A percentile compares a stretch with the other conserved stretches of the same genome.
These are phyloP conservation scores for Agapetus fuscipes DNA, from an alignment of 2,888 invertebrate genomes.

Conservation along the genomic window DNA sequence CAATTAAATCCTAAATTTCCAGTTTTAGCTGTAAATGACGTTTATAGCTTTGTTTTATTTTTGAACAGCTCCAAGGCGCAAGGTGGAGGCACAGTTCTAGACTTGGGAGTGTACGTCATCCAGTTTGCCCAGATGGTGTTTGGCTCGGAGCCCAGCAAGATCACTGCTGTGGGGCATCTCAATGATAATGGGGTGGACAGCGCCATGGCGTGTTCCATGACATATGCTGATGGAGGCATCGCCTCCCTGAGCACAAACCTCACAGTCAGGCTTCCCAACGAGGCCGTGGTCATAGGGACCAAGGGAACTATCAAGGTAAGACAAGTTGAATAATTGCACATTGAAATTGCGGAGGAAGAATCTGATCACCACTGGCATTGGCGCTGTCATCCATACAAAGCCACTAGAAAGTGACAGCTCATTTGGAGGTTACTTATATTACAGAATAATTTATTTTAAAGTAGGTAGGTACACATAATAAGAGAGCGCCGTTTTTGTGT, in stretches of 20 bases:
- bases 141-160: constrained; percentile 56
- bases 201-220: constrained; percentile 49
- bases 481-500: too few relatives aligned
- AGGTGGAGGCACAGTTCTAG: constrained; percentile 71
- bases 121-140: constrained; percentile 65
- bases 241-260: constrained; percentile 50
- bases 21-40: too few relatives aligned
- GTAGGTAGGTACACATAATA: too few relatives aligned
- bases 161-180: constrained; percentile 58
- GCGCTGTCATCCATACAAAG: too few relatives aligned
- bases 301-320: constrained; percentile 53
- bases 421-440: too few relatives aligned
- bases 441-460: too few relatives aligned
- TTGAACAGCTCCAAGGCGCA: constrained; percentile 59
- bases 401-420: too few relatives aligned
- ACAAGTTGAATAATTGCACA: too few relatives aligned
- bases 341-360: too few relatives aligned
- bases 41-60: too few relatives aligned
- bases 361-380: too few relatives aligned
- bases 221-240: constrained; percentile 50
- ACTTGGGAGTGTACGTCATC: constrained; percentile 67
- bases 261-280: constrained; percentile 44
- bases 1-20: too few relatives aligned
- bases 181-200: constrained; percentile 65
- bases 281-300: constrained; percentile 54